Conservation (phyloP, 2,888 invertebrate species). For the Mesopsocus fuscifrons region DNA sequence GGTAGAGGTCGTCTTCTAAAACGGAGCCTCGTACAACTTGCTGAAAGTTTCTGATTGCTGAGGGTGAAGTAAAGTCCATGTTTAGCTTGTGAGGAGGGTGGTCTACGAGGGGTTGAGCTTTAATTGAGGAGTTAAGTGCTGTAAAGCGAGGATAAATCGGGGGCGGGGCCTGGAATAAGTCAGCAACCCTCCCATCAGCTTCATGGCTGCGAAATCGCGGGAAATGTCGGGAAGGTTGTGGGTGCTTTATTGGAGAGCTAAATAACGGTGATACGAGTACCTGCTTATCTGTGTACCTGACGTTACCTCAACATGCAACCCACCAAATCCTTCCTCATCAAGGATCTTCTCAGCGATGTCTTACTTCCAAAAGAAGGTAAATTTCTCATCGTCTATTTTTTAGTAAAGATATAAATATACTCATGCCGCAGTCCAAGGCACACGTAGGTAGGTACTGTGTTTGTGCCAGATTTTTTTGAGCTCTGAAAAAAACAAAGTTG, state of each 20-base stretch:
- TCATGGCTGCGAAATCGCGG: too few relatives aligned
- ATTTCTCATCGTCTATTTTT: constrained; percentile 13
- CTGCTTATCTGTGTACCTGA: too few relatives aligned
- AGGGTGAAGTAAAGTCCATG: background rate
- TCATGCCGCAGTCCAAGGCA: too few relatives aligned
- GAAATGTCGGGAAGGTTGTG: background rate
- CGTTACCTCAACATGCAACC: constrained; percentile 14
- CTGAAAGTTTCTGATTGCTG: background rate
- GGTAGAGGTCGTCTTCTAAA: too few relatives aligned
- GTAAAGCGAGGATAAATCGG: background rate
- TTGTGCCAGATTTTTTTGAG: too few relatives aligned
- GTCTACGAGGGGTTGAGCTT: background rate
- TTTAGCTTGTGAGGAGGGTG: background rate
- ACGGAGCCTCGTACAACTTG: too few relatives aligned
- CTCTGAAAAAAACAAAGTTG: too few relatives aligned
- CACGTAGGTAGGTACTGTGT: too few relatives aligned
- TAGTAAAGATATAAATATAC: too few relatives aligned
- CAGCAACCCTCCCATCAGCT: background rate
- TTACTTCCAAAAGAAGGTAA: constrained; percentile 32
- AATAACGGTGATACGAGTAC: too few relatives aligned
- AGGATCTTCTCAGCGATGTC: constrained; percentile 65
- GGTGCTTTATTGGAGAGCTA: too few relatives aligned
- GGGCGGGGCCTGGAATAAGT: background rate
- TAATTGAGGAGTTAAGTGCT: background rate
- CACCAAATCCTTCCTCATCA: constrained; percentile 50